Percentiles rank a stretch among this genome's conserved stretches.
Conservation (phyloP, 2,888 invertebrate genomes). For the Asteroscopus sphinx region DNA sequence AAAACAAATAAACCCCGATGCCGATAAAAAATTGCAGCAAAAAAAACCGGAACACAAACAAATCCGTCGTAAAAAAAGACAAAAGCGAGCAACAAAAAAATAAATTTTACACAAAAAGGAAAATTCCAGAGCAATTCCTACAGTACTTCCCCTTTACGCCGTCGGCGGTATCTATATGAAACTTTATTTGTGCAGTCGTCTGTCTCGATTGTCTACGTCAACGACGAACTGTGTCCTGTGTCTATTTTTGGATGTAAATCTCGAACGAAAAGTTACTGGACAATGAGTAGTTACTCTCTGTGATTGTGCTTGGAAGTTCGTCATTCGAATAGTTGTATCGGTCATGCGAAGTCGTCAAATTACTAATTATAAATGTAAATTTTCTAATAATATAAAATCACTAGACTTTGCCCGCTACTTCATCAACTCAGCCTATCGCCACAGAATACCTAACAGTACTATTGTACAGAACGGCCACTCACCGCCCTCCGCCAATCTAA, state of each 20-base stretch:
- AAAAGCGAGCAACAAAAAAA: conserved; percentile 25
- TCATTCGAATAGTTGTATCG: conserved; percentile 7
- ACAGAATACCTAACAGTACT: too few relatives aligned
- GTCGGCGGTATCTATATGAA: conserved; percentile 60
- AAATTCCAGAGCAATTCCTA: conserved; percentile 51
- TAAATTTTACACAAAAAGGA: conserved; percentile 36
- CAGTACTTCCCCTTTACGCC: conserved; percentile 61
- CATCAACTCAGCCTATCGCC: too few relatives aligned
- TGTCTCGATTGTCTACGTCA: conserved; percentile 64
- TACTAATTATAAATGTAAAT: conserved; percentile 1
- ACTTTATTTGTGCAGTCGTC: conserved; percentile 68
- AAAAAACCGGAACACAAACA: conserved; percentile 10
- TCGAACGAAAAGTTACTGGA: conserved; percentile 38
- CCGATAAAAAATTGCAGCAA: conserved; percentile 21
- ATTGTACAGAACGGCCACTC: too few relatives aligned
- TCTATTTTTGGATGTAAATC: conserved; percentile 63
- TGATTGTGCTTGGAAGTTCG: conserved; percentile 11
- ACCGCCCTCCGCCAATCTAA: too few relatives aligned
- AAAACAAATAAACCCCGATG: conserved; percentile 3
- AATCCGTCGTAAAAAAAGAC: conserved; percentile 20
- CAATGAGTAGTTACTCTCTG: conserved; percentile 7
- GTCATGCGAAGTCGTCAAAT: conserved; percentile 7
- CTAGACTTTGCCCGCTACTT: too few relatives aligned
- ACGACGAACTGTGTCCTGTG: conserved; percentile 43
- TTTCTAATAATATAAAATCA: not conserved